Base-by-base conservation (phyloP, 2,113 vertebrate species). In the Gasterosteus aculeatus region DNA sequence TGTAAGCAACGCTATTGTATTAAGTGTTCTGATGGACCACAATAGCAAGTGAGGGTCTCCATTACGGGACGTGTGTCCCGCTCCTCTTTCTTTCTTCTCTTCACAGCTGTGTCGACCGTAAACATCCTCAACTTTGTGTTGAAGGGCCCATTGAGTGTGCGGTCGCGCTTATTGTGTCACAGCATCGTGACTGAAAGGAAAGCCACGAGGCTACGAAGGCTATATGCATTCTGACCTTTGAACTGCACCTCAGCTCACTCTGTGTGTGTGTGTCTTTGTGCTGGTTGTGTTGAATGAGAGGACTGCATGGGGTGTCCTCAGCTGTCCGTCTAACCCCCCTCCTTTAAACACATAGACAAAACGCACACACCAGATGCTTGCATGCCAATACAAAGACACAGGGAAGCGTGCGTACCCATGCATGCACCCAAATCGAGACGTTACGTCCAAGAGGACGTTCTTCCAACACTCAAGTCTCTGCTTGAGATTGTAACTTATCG, bases 401-500 rank as follows among this genome's bases (percentile, higher is more conserved):
- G 68, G 33, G 66, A 44, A 70, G 65, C 80, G 86, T 85, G 87
- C 87, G 87, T 92, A 89, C 88, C 79, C 80, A 87, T 87, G 74
- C 83, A 80, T 68, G 26, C 14, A 72, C 15, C 31, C 59, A 53
- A 49, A 68, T 42, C 60, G 7, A 26, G n/a, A 14, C 7, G 10
- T 60, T 14, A 7, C 4, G 7, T 72, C 84, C 59, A 69, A 82
- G 44, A 64, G 47, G 53, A 84, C 8, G 16, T 26, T 71, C 77
- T 31, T 54, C 53, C 58, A 49, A 49, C 71, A 62, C 19, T 75
- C 53, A 69, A 29, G 38, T 65, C 7, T 66, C 18, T 47, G 44
- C 58, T 47, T 49, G 39, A 49, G 4, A 54, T 59, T 29, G 3
- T n/a, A 47, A 63, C 19, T 57, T 2, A n/a, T 10, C 0, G 3